Conservation (phyloP, 1,140 invertebrate species). For the Brachionus calyciflorus region DNA sequence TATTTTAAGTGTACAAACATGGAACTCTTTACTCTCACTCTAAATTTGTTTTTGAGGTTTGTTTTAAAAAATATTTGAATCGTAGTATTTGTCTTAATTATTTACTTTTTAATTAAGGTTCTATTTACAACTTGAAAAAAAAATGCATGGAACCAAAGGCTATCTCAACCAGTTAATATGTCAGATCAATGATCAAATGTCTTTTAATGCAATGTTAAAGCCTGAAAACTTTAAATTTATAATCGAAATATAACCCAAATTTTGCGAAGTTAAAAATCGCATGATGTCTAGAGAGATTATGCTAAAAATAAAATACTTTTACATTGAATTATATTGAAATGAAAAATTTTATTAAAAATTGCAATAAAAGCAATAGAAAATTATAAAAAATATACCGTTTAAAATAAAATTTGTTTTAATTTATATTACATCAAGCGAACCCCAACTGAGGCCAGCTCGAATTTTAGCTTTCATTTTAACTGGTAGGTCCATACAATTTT, state of each 20-base stretch:
- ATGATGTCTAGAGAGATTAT: too few relatives aligned
- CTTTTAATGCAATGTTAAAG: neutral
- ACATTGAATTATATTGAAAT: too few relatives aligned
- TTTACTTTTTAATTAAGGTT: neutral
- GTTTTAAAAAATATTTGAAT: neutral
- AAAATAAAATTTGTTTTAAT: neutral
- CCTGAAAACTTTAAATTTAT: neutral
- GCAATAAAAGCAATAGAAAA: too few relatives aligned
- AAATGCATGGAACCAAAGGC: conserved; percentile 6
- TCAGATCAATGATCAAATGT: neutral
- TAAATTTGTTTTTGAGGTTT: conserved; percentile 30
- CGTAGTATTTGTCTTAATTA: neutral
- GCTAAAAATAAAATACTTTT: too few relatives aligned
- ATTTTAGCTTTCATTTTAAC: conserved; percentile 82
- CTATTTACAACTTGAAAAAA: neutral
- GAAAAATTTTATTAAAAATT: too few relatives aligned
- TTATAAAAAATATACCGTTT: conserved; percentile 1
- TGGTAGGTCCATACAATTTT: conserved; percentile 69
- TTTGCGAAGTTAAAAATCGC: too few relatives aligned
- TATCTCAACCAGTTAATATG: neutral
- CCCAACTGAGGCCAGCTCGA: conserved; percentile 77
- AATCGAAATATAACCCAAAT: too few relatives aligned
- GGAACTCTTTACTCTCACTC: neutral
- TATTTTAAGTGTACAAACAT: neutral
- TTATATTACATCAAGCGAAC: conserved; percentile 52